phyloP scores from a whole-genome alignment of 2,797 vertebrate genomes.

The Philypnodon macrostomus region DNA sequence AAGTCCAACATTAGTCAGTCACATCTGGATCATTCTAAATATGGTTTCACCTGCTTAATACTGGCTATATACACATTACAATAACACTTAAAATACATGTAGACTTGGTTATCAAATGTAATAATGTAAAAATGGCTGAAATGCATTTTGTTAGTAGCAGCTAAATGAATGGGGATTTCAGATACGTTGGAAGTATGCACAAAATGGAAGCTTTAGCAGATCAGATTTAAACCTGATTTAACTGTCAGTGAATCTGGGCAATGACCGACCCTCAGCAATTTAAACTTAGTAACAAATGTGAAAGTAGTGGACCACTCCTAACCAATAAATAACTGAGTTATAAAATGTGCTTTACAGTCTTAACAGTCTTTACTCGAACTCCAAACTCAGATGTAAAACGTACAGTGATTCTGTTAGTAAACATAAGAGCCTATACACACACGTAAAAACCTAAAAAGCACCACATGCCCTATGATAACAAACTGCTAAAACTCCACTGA shows the following conservation, averaged over 20 bases:
- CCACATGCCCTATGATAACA: slow-evolving; percentile 25
- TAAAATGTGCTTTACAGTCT: slow-evolving; percentile 22
- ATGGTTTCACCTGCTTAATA: slow-evolving; percentile 78
- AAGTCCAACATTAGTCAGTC: slow-evolving; percentile 35
- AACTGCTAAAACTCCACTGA: slow-evolving; percentile 34
- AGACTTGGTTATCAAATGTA: slow-evolving; percentile 67
- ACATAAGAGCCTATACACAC: slow-evolving; percentile 55
- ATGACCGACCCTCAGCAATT: slow-evolving; percentile 18
- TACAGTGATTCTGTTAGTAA: slow-evolving; percentile 46
- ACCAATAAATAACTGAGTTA: slow-evolving; percentile 32
- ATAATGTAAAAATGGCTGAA: slow-evolving; percentile 61
- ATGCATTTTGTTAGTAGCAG: slow-evolving; percentile 58
- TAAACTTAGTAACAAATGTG: slow-evolving; percentile 20
- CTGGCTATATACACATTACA: slow-evolving; percentile 82
- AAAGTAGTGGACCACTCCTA: slow-evolving; percentile 24
- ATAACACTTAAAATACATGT: slow-evolving; percentile 79
- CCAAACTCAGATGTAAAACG: slow-evolving; percentile 24
- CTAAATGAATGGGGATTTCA: slow-evolving; percentile 24
- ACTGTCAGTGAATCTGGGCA: slow-evolving; percentile 31
- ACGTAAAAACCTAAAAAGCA: slow-evolving; percentile 37
- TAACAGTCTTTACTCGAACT: slow-evolving; percentile 12
- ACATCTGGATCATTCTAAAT: slow-evolving; percentile 40
- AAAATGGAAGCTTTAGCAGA: slow-evolving; percentile 17
- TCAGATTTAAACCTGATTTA: slow-evolving; percentile 8
- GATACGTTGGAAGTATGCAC: slow-evolving; percentile 1